Base-by-base conservation (phyloP, 2,888 invertebrate species). In the Caenorhabditis plicata region DNA sequence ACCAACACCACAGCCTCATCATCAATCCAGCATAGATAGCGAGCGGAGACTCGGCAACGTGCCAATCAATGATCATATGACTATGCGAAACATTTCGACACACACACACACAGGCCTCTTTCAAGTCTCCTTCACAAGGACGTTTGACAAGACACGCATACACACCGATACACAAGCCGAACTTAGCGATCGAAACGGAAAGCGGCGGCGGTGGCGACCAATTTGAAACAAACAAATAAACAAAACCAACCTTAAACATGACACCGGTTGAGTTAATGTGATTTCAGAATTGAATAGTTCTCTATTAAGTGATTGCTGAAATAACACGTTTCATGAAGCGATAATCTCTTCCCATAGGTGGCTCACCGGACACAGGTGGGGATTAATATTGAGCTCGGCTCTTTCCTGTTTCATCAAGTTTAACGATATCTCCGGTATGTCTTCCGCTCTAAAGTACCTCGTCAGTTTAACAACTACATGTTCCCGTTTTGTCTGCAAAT, bases 211-310 rank as follows among this genome's bases (percentile, higher is more conserved):
- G 17, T 13, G 7, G 20, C 36, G 38, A 17, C 26, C 25, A 22
- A 41, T 46, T 46, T 52, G 41, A 38, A 46, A 26, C 17, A n/a
- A 26, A 35, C 23, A 42, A 22, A 27, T 23, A 25, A 23, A 27
- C 19, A 22, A 39, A 29, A 64, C 78, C 68, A 68, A 84, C 85
- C 85, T 83, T 60, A 85, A 77, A 39, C 84, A 81, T 45, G 83
- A 83, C 17, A 85, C 83, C 19, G 84, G 83, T 64, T 83, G 83
- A 5, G 83, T 83, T 64, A 84, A 83, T 25, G 83, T 81, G 26
- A 83, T 83, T 74, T 85, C 85, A 3, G 85, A 85, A 32, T 84
- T 84, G 78, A 85, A 85, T 25, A 85, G 79, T 75, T 85, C 85
- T 33, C 85, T 68, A 29, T 50, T 46, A 15, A 52, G 33, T 27